phyloP scores from a whole-genome alignment of 1,140 invertebrate species.

The Drosophila sturtevanti region DNA sequence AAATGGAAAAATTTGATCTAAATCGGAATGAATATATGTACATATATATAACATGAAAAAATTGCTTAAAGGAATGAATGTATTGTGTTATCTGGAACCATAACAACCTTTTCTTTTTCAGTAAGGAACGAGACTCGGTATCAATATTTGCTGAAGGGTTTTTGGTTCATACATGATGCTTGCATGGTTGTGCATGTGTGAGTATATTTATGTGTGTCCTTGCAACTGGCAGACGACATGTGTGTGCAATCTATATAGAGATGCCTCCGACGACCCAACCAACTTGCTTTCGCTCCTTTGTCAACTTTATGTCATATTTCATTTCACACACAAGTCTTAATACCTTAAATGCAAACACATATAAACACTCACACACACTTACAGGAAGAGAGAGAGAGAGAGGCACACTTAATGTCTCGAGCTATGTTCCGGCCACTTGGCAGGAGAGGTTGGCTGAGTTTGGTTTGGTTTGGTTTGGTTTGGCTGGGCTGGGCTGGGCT shows the following conservation, averaged over 20 bases:
- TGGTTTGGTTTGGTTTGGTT: not conserved
- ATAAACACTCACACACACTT: conserved; percentile 17
- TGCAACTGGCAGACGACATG: conserved; percentile 18
- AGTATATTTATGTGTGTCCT: conserved; percentile 43
- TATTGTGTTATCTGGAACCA: no score
- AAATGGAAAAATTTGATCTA: no score
- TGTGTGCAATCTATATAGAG: conserved; percentile 41
- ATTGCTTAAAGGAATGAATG: no score
- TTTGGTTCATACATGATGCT: conserved; percentile 24
- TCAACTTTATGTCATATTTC: conserved; percentile 76
- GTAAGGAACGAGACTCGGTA: not conserved
- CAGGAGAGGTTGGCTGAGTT: conserved; percentile 8
- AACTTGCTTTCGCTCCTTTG: conserved; percentile 63
- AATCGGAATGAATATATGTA: no score
- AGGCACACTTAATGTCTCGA: conserved; percentile 59
- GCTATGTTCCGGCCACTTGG: conserved; percentile 65
- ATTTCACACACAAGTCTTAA: conserved; percentile 71
- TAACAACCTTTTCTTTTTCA: not conserved
- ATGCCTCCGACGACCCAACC: conserved; percentile 39
- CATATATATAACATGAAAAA: not conserved
- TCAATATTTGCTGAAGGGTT: conserved; percentile 10
- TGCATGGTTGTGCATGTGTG: conserved; percentile 11
- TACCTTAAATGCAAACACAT: conserved; percentile 59
- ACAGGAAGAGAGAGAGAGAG: conserved; percentile 15
- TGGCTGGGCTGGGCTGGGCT: not conserved